Conservation (phyloP, 1,140 invertebrate species). For the Helicoverpa armigera region DNA sequence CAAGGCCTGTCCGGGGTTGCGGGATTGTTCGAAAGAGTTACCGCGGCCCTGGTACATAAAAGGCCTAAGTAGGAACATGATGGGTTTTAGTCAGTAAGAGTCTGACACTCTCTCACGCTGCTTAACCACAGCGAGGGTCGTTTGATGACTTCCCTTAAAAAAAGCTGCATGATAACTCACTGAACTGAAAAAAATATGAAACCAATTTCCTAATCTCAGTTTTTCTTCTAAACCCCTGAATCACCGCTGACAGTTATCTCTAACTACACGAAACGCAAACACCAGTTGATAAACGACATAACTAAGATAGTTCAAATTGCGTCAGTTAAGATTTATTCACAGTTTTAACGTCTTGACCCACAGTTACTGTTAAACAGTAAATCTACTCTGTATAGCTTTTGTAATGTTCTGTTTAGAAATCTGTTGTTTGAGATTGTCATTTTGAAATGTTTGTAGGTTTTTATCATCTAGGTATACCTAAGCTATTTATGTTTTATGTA, state of each 20-base stretch:
- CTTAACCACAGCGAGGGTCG: no score
- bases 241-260: not conserved
- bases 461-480: not conserved
- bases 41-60: no score
- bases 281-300: conserved; percentile 11
- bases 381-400: conserved; percentile 33
- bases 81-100: no score
- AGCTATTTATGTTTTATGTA: not conserved
- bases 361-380: conserved; percentile 17
- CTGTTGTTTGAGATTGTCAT: conserved; percentile 1
- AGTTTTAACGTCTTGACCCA: conserved; percentile 1
- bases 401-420: conserved; percentile 10
- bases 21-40: no score
- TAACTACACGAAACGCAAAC: conserved; percentile 12
- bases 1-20: no score
- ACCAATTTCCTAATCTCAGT: not conserved
- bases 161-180: no score
- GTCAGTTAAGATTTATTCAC: conserved; percentile 21
- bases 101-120: no score
- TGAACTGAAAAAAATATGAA: no score
- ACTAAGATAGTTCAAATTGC: conserved; percentile 34
- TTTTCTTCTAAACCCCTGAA: not conserved
- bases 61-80: no score
- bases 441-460: not conserved
- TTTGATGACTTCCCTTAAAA: no score